Evolutionary conservation across 2,797 vertebrate species (phyloP).

Genomic region (Halcyon badia): DNA sequence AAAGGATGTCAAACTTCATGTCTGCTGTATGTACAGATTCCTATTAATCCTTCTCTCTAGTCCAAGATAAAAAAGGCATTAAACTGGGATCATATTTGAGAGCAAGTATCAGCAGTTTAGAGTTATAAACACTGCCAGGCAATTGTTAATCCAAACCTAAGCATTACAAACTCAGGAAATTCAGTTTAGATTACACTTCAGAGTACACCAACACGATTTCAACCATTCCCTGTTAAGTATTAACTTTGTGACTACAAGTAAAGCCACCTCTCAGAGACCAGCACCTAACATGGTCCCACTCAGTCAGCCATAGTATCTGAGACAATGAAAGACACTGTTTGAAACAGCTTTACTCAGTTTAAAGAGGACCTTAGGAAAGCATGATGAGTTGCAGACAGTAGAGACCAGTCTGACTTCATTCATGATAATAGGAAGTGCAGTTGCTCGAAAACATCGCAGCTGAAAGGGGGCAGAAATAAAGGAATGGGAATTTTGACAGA

Average conservation of each 20-base stretch:
- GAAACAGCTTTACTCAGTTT: background rate
- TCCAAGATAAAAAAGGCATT: slow-evolving; percentile 2
- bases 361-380: background rate
- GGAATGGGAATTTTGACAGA: background rate
- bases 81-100: background rate
- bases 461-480: background rate
- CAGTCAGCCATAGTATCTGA: background rate
- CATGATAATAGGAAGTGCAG: background rate
- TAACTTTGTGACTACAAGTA: slow-evolving; percentile 9
- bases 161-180: slow-evolving; percentile 22
- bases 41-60: background rate
- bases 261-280: background rate
- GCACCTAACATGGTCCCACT: background rate
- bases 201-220: background rate
- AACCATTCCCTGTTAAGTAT: background rate
- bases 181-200: slow-evolving; percentile 1
- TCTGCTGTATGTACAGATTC: background rate
- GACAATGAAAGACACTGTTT: background rate
- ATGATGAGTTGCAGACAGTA: background rate
- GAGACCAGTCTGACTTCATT: background rate
- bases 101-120: slow-evolving; percentile 10
- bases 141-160: slow-evolving; percentile 13
- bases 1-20: background rate
- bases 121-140: background rate
- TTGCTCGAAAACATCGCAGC: background rate